A percentile compares a stretch with the other conserved stretches of the same genome.
Evolutionary conservation across 1,140 invertebrate genomes (phyloP).

Genomic region (Olivierus martensii): DNA sequence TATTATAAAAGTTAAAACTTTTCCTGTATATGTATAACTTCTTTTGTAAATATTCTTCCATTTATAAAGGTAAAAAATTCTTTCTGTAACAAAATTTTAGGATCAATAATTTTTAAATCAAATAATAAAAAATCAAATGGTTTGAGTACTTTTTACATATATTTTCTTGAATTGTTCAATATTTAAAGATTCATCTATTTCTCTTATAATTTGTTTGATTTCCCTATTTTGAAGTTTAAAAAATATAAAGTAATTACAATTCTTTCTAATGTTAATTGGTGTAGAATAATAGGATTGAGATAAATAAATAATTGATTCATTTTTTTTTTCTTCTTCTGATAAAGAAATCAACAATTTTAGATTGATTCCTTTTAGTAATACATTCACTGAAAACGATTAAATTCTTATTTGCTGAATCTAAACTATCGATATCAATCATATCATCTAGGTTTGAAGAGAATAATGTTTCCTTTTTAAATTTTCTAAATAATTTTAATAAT

Average conservation of each 20-base stretch:
- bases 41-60: too few species aligned
- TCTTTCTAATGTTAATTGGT: not conserved
- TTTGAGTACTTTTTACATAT: too few species aligned
- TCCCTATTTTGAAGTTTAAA: too few species aligned
- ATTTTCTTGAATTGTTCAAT: too few species aligned
- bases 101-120: too few species aligned
- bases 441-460: not conserved
- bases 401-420: not conserved
- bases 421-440: not conserved
- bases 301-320: not conserved
- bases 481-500: not conserved
- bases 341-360: not conserved
- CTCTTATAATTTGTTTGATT: too few species aligned
- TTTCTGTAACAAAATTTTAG: too few species aligned
- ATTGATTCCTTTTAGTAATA: constrained; percentile 1
- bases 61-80: too few species aligned
- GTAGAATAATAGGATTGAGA: constrained; percentile 3
- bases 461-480: constrained; percentile 1
- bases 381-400: not conserved
- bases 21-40: not conserved
- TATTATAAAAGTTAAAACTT: not conserved
- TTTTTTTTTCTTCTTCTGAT: constrained; percentile 1
- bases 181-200: too few species aligned
- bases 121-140: too few species aligned
- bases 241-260: not conserved